Evolutionary conservation across 2,113 vertebrate species (phyloP).

Genomic region (Lagopus leucura): DNA sequence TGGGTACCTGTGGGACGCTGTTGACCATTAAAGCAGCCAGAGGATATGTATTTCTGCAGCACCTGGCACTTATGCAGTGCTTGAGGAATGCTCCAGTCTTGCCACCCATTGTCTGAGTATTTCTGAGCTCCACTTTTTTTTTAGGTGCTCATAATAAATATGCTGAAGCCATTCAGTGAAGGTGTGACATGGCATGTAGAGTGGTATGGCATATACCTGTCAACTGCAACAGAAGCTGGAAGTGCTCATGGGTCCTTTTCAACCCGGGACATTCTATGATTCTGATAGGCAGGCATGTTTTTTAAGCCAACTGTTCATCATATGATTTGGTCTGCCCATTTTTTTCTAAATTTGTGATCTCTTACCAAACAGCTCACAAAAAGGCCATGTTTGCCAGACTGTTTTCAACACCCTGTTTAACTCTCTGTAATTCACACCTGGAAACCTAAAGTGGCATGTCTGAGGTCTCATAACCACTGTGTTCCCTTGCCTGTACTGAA

Average conservation of each 20-base stretch:
- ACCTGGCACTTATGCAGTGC: neutral
- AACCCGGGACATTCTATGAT: no score
- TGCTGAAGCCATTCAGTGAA: neutral
- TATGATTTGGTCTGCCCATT: neutral
- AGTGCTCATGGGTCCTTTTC: neutral
- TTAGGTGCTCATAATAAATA: neutral
- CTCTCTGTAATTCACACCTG: neutral
- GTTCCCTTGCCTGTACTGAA: neutral
- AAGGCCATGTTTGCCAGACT: neutral
- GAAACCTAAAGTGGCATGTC: neutral
- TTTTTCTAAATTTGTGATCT: neutral
- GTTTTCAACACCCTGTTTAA: neutral
- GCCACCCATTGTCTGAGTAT: neutral
- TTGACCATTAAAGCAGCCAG: neutral
- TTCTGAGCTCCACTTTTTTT: neutral
- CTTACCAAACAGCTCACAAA: neutral
- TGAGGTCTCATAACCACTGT: neutral
- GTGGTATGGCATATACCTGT: neutral
- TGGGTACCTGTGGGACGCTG: neutral
- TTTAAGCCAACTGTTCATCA: neutral
- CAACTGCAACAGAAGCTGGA: neutral
- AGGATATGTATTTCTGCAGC: neutral
- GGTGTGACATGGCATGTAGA: neutral
- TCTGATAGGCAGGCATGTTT: neutral
- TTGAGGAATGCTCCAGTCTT: neutral